Evolutionary conservation across 2,797 vertebrate genomes (phyloP), one percentile per base, ranked within the genome.

Genomic region (Schizothorax lantsangensis): DNA sequence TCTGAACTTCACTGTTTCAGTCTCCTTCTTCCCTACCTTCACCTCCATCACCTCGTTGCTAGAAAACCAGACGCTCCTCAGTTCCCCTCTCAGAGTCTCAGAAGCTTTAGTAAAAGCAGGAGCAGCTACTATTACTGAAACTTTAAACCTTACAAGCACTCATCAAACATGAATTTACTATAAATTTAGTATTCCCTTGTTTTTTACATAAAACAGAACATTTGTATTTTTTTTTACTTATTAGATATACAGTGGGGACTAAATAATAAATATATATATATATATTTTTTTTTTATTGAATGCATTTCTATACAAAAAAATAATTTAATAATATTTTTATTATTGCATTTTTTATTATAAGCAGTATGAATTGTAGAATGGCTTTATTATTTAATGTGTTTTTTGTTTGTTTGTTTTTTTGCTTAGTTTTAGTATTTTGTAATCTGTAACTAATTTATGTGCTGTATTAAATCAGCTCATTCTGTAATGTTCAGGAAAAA

Each of bases 21-120:
- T 82, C n/a, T 81, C 81, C 71, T 81, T 47, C 43, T 54, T 79
- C 19, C 66, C 59, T 68, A 73, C 62, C 47, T 81, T 87, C 52
- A 87, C 78, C 84, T 84, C 68, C 19, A 80, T 86, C 84, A 86
- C 74, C 72, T 80, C 7, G 80, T 86, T 90, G 85, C 83, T 87
- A 88, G 87, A 87, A 85, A 86, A 87, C 85, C 49, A 52, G 69
- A 80, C 71, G 6, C 69, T 85, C 68, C 38, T 80, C 74, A 69
- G 79, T 64, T 75, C 62, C 85, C n/a, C 45, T 47, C 69, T 87
- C 66, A 86, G 30, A 64, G 52, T 79, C 66, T 88, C 66, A 66
- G 38, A 7, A 15, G 78, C 57, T 26, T 17, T 36, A 33, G 30
- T 4, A 33, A 66, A 66, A 66, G 30, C 78, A 83, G 49, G 10